Evolutionary conservation across 2,113 vertebrate species (phyloP), one percentile per base, ranked within the genome.

Genomic region (Lutjanus erythropterus): DNA sequence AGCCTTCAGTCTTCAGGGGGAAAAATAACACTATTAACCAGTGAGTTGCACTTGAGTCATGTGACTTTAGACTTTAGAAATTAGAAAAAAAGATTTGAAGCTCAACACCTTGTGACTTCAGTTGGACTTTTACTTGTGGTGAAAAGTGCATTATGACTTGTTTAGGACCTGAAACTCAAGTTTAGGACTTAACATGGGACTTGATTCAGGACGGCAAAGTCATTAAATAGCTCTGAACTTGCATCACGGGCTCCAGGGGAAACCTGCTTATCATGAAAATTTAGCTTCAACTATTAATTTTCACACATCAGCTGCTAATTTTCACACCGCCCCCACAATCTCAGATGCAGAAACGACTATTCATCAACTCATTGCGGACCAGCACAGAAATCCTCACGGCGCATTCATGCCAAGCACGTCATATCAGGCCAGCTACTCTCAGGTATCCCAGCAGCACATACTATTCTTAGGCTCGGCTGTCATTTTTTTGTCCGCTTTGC

Each of bases 391-490:
- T 31, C 29, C 18, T 7, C 18, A 33, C 39, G n/a, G 37, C 3
- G 21, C 66, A 42, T 66, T 70, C 67, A 60, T 75, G 61, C 75
- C 44, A 23, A 12, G 47, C 80, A 71, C 44, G 6, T 79, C 62
- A 52, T 37, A 15, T 62, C 27, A 59, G 44, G 33, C 35, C 47
- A 14, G 70, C 21, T 46, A 33, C 73, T 84, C 53, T 71, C 69
- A 67, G 71, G 80, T 77, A 74, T 80, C 71, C 73, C 37, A 1
- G 74, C 77, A 87, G 85, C 71, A 27, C 42, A 9, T 25, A 59
- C 73, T 75, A 81, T 85, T 88, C 80, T 85, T 65, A 52, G 61
- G 41, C 46, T 62, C 23, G 6, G 18, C 75, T 82, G 83, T 80
- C 80, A 70, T 65, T 78, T 85, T 50, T 69, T 64, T 78, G 62